phyloP scores from a whole-genome alignment of 1,140 invertebrate species.

The Papilio glaucus region DNA sequence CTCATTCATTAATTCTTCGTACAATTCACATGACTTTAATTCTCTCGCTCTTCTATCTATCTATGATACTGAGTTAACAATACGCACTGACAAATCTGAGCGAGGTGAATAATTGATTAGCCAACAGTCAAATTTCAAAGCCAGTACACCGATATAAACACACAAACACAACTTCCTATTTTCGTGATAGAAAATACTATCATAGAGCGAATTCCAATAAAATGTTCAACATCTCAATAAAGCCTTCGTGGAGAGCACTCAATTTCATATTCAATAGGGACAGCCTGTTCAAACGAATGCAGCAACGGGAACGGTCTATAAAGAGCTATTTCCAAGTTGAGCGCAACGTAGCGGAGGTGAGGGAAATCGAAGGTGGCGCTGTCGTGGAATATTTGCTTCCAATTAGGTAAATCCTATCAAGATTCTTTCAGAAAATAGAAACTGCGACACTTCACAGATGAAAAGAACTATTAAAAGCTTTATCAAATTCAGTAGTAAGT shows the following conservation, averaged over 20 bases:
- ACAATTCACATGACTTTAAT: too few relatives aligned
- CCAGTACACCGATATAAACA: too few relatives aligned
- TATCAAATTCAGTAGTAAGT: too few relatives aligned
- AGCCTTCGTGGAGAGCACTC: constrained; percentile 62
- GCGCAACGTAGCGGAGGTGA: constrained; percentile 44
- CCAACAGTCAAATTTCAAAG: too few relatives aligned
- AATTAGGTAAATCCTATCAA: not conserved
- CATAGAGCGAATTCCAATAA: constrained; percentile 51
- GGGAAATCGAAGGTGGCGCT: constrained; percentile 56
- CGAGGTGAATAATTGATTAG: too few relatives aligned
- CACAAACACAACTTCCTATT: too few relatives aligned
- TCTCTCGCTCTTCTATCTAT: too few relatives aligned
- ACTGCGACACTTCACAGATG: not conserved
- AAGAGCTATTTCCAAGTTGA: constrained; percentile 69
- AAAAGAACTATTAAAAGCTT: not conserved
- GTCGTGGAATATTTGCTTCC: not conserved
- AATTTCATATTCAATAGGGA: constrained; percentile 68
- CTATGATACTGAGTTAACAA: too few relatives aligned
- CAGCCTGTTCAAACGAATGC: constrained; percentile 49
- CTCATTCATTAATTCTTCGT: too few relatives aligned
- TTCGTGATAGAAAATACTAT: constrained; percentile 14
- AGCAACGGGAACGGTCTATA: constrained; percentile 63
- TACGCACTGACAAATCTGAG: too few relatives aligned
- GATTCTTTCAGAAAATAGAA: not conserved
- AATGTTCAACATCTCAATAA: constrained; percentile 55